phyloP scores from a whole-genome alignment of 1,140 invertebrate species.

The Drosophila melanogaster region DNA sequence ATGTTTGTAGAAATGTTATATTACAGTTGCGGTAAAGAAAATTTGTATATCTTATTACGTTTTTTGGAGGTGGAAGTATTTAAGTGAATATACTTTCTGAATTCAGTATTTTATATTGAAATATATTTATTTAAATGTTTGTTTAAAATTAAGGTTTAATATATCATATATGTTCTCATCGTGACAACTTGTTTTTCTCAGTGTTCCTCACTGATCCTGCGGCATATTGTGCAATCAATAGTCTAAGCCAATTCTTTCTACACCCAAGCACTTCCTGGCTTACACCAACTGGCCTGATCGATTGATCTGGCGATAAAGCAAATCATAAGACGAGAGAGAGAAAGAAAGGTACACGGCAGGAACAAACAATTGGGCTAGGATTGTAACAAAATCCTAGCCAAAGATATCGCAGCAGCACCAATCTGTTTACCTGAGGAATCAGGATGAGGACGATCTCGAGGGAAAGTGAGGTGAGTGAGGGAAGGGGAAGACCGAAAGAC shows the following conservation, averaged over 20 bases:
- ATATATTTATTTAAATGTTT: no score
- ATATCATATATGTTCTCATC: background rate
- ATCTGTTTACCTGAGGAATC: conserved; percentile 53
- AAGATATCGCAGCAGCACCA: conserved; percentile 51
- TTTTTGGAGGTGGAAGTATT: no score
- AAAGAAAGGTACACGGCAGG: conserved; percentile 55
- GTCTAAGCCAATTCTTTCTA: conserved; percentile 57
- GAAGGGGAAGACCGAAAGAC: conserved; percentile 33
- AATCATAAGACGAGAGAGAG: conserved; percentile 39
- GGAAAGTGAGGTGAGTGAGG: conserved; percentile 2
- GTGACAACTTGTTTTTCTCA: background rate
- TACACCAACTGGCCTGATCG: conserved; percentile 68
- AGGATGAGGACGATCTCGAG: conserved; percentile 26
- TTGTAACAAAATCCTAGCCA: conserved; percentile 73
- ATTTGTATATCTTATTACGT: no score
- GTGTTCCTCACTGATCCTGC: conserved; percentile 5
- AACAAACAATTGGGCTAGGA: conserved; percentile 74
- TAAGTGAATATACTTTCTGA: no score
- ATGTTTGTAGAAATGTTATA: background rate
- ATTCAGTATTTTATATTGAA: no score
- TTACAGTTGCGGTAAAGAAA: no score
- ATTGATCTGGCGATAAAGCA: conserved; percentile 65
- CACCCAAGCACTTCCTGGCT: conserved; percentile 68
- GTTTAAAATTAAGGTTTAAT: no score
- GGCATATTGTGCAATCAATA: conserved; percentile 46